Evolutionary conservation across 2,888 invertebrate genomes (phyloP), one percentile per base, ranked within the genome.

Genomic region (Ypsolopha scabrella): DNA sequence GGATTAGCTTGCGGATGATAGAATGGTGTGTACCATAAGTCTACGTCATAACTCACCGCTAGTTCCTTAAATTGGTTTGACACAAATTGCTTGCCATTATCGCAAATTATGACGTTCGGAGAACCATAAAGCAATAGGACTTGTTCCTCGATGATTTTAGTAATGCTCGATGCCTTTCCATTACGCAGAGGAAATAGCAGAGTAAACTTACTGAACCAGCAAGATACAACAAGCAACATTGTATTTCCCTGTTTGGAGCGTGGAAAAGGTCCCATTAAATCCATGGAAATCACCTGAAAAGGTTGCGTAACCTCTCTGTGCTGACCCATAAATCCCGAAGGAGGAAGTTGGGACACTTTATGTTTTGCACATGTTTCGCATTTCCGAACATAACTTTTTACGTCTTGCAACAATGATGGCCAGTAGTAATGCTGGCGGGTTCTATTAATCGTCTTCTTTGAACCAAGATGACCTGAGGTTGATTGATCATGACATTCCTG

Each of bases 1-100:
- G 66, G 64, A 51, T 72, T 70, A 1, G 55, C 54, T 55, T 72
- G 70, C 0, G 71, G 67, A 13, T 65, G 61, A 52, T 71, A 69
- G 9, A 54, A 47, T 6, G 58, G 57, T 0, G 58, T 58, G 8
- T 51, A 56, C 57, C 55, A 56, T 8, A 54, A 36, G 10, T 53
- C 13, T 1, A 34, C n/a, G 6, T 52, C 52, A n/a, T 53, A 56
- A 0, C 51, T 53, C 0, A 41, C 14, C 6, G 41, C 39, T 1
- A 53, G 49, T 46, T 51, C 55, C 38, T 53, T 60, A 45, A 58
- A 57, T n/a, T 50, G 38, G 0, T 50, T 14, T 11, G 54, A 41
- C 0, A 33, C 48, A 48, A 60, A 58, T 34, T 60, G 58, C 39
- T 54, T 58, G 0, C 58, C 61, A 43, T 58, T 59, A 33, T 61